Evolutionary conservation across 2,797 vertebrate genomes (phyloP), one percentile per base, ranked within the genome.

Genomic region (Neosalanx taihuensis): DNA sequence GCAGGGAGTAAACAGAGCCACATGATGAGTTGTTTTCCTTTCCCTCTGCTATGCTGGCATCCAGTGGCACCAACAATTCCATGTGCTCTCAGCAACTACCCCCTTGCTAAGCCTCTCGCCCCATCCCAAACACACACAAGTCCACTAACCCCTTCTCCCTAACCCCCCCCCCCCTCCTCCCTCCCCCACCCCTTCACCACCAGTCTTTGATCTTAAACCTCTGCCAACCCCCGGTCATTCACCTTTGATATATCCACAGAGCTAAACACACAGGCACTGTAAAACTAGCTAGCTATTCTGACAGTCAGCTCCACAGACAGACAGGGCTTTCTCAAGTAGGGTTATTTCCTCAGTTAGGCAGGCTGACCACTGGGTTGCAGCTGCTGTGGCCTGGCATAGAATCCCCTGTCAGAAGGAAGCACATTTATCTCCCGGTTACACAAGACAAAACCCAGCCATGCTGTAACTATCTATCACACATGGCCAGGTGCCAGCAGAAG

Each of bases 1-100:
- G 89, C 84, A 87, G 91, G 87, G 87, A 87, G 90, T 93, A 93
- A 93, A 94, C 92, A 92, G 88, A 87, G 89, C 90, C 92, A 89
- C 93, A 91, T 87, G 93, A 92, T 92, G 83, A 26, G 23, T 89
- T 84, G 89, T 93, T 92, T 85, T 91, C 89, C 65, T 89, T 87
- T 77, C 66, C 86, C 88, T 90, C 84, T 26, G 15, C 51, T n/a
- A 7, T 56, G 15, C 87, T 92, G 89, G 92, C 82, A 83, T 84
- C 81, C 86, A 89, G 85, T 64, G 86, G 84, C 85, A 88, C 83
- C 85, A 89, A 86, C 84, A 78, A 80, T 82, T 84, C 87, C 88
- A 88, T 78, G 83, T 84, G 64, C 69, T 80, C 86, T 87, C 75
- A 64, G 69, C 84, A 90, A 84, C 85, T 26, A 26, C 72, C 83